phyloP scores from a whole-genome alignment of 2,888 invertebrate species.

The Cataglyphis livida region DNA sequence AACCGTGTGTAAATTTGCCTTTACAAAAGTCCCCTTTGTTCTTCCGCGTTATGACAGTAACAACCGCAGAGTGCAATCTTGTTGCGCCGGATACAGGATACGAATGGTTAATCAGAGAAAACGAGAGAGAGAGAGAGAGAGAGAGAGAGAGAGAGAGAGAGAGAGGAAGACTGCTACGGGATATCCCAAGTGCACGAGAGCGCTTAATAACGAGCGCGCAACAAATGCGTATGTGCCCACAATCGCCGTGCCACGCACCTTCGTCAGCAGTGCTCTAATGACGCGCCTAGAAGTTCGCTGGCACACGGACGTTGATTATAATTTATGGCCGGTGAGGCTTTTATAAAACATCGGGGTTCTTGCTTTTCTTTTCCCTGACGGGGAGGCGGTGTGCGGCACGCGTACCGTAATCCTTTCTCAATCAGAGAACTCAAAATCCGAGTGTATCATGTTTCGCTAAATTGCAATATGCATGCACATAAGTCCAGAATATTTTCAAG shows the following conservation, averaged over 20 bases:
- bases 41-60: conserved; percentile 38
- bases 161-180: conserved; percentile 22
- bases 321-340: conserved; percentile 78
- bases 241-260: conserved; percentile 47
- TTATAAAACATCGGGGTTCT: conserved; percentile 74
- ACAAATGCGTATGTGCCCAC: conserved; percentile 40
- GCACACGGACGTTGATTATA: conserved; percentile 81
- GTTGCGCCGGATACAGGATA: conserved; percentile 27
- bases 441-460: neutral
- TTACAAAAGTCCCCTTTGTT: neutral
- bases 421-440: neutral
- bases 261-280: conserved; percentile 73
- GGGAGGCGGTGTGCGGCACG: neutral
- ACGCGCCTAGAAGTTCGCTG: conserved; percentile 73
- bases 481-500: neutral
- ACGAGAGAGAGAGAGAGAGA: too few species aligned
- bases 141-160: neutral
- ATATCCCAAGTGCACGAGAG: conserved; percentile 26
- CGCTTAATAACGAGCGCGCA: conserved; percentile 57
- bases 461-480: neutral
- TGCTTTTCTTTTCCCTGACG: conserved; percentile 57
- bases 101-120: conserved; percentile 41
- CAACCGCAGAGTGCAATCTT: conserved; percentile 31
- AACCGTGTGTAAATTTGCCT: conserved; percentile 1
- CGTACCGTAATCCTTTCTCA: neutral